Evolutionary conservation across 2,888 invertebrate species (phyloP).

Genomic region (Chymomyza fuscimana): DNA sequence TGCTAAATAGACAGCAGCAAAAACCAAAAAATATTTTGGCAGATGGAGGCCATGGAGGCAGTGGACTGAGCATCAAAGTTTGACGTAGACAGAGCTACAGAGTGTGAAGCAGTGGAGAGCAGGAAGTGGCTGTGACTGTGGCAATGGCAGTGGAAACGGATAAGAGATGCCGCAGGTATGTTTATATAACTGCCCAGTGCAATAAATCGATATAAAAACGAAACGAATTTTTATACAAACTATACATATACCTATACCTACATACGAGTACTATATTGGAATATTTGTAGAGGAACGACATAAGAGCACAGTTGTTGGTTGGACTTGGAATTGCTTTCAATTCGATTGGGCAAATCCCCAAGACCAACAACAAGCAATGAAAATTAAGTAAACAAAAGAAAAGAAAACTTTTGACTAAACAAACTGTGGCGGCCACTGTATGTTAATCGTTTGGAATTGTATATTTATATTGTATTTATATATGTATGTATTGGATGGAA

Average conservation of each 20-base stretch:
- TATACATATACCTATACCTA: neutral
- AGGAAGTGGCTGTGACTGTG: neutral
- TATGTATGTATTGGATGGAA: neutral
- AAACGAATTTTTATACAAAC: neutral
- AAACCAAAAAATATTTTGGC: neutral
- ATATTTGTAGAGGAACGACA: neutral
- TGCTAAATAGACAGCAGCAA: neutral
- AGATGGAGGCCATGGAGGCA: slow-evolving; percentile 1
- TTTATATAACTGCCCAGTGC: neutral
- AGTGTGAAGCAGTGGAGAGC: neutral
- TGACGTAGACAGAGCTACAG: neutral
- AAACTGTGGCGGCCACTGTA: neutral
- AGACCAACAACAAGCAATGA: slow-evolving; percentile 32
- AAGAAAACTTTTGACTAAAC: slow-evolving; percentile 4
- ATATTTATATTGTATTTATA: neutral
- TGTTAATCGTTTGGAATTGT: neutral
- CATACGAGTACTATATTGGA: neutral
- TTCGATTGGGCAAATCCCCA: slow-evolving; percentile 30
- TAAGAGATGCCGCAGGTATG: neutral
- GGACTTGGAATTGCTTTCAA: neutral
- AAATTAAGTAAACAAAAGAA: slow-evolving; percentile 37
- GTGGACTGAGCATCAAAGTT: neutral
- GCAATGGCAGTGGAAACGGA: neutral
- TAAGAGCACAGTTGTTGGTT: neutral
- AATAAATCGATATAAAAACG: neutral